Conservation (phyloP, 2,113 vertebrate species). For the Salvelinus alpinus region DNA sequence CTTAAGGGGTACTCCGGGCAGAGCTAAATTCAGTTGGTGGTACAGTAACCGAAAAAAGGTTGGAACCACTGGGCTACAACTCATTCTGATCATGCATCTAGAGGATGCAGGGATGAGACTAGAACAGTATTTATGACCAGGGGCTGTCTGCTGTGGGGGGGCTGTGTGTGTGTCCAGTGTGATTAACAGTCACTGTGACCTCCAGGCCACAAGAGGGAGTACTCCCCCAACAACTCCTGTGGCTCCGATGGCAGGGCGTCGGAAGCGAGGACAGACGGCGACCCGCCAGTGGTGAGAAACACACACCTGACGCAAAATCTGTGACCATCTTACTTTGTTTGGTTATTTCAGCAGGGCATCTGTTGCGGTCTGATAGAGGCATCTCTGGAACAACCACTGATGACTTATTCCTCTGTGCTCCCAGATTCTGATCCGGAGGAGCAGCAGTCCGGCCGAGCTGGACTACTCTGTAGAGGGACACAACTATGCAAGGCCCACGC, state of each 20-base stretch:
- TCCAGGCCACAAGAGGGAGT: slow-evolving; percentile 83
- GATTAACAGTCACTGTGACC: slow-evolving; percentile 4
- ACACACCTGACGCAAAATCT: neutral
- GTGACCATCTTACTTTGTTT: neutral
- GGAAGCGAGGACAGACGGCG: slow-evolving; percentile 79
- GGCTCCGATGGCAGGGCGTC: slow-evolving; percentile 75
- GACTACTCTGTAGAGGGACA: slow-evolving; percentile 78
- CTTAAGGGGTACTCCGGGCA: too few relatives aligned
- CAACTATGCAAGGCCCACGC: slow-evolving; percentile 60
- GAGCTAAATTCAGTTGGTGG: too few relatives aligned
- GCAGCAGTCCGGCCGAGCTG: slow-evolving; percentile 84
- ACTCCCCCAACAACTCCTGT: slow-evolving; percentile 73
- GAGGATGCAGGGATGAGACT: neutral
- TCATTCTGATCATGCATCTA: too few relatives aligned
- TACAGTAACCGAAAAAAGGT: too few relatives aligned
- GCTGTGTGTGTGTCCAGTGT: neutral
- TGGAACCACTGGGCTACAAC: too few relatives aligned
- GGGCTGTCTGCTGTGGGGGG: neutral
- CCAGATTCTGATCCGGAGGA: slow-evolving; percentile 79
- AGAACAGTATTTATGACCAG: neutral
- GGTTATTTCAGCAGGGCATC: neutral
- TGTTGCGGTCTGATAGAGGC: neutral
- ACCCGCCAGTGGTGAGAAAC: slow-evolving; percentile 81
- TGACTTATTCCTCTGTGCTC: slow-evolving; percentile 7
- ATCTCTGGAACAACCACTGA: neutral